A percentile compares a stretch with the other conserved stretches of the same genome.
These are phyloP conservation scores for Colinus virginianus DNA, from an alignment of 2,113 vertebrate genomes.

Conservation along the genomic window DNA sequence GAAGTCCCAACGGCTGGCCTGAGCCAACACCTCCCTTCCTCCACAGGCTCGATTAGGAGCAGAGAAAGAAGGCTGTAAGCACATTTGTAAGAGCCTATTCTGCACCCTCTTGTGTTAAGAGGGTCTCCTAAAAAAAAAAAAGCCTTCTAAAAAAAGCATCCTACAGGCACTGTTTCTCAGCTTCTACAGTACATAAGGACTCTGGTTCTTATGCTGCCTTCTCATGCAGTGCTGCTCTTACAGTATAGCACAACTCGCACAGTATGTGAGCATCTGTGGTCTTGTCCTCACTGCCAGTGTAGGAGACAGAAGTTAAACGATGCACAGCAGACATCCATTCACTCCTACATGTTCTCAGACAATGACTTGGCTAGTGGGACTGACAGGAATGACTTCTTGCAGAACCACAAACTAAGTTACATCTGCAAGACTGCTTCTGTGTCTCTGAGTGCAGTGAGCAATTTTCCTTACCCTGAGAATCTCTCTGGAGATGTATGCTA, in stretches of 20 bases:
- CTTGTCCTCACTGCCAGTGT: background rate
- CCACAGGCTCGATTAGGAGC: background rate
- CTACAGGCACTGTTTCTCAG: background rate
- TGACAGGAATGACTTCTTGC: conserved; percentile 42
- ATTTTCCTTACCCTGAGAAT: conserved; percentile 88
- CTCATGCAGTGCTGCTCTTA: conserved; percentile 12
- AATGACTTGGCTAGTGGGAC: conserved; percentile 10
- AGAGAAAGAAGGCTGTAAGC: background rate
- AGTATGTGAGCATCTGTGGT: background rate
- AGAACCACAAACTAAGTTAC: background rate
- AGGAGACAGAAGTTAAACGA: background rate
- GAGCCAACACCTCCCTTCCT: background rate
- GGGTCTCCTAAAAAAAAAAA: background rate
- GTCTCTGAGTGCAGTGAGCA: background rate
- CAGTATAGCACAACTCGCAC: background rate
- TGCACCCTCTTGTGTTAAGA: fast-evolving
- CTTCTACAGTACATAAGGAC: background rate
- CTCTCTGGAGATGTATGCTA: conserved; percentile 97
- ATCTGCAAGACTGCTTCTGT: background rate
- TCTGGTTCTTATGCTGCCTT: background rate
- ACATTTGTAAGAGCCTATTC: background rate
- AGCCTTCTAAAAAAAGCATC: background rate
- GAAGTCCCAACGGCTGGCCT: background rate
- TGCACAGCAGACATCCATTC: conserved; percentile 3
- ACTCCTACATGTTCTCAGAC: background rate